Percentiles rank a stretch among this genome's conserved stretches.
These are phyloP conservation scores for Eurypyga helias DNA, from an alignment of 2,113 vertebrate species.

Conservation along the genomic window DNA sequence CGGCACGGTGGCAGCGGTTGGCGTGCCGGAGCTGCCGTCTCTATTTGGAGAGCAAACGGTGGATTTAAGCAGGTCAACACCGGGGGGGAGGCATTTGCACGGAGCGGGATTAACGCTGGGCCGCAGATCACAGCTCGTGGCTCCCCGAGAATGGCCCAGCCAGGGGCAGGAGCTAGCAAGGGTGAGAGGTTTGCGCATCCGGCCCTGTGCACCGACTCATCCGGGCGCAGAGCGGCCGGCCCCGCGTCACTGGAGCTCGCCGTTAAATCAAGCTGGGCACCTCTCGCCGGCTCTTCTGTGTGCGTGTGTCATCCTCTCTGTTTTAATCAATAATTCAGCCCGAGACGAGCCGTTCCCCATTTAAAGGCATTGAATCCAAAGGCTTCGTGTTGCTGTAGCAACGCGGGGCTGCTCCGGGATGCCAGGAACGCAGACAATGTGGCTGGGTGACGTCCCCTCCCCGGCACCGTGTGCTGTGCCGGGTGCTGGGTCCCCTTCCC, in stretches of 20 bases:
- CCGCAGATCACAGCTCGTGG: neutral
- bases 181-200: neutral
- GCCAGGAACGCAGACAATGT: neutral
- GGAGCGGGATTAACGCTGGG: neutral
- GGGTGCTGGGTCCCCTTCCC: neutral
- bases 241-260: neutral
- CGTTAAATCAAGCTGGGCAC: neutral
- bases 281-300: neutral
- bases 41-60: constrained; percentile 28
- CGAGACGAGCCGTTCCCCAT: constrained; percentile 21
- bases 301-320: constrained; percentile 7
- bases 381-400: constrained; percentile 65
- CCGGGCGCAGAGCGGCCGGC: neutral
- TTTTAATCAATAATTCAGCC: constrained; percentile 70
- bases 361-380: constrained; percentile 29
- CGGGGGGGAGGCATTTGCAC: neutral
- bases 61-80: neutral
- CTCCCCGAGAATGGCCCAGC: accelerated
- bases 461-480: neutral
- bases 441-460: neutral
- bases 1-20: neutral
- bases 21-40: neutral
- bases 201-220: accelerated
- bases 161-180: neutral
- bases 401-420: constrained; percentile 34